These are phyloP conservation scores for Venustaconcha ellipsiformis DNA, from an alignment of 1,140 invertebrate species.

Conservation along the genomic window DNA sequence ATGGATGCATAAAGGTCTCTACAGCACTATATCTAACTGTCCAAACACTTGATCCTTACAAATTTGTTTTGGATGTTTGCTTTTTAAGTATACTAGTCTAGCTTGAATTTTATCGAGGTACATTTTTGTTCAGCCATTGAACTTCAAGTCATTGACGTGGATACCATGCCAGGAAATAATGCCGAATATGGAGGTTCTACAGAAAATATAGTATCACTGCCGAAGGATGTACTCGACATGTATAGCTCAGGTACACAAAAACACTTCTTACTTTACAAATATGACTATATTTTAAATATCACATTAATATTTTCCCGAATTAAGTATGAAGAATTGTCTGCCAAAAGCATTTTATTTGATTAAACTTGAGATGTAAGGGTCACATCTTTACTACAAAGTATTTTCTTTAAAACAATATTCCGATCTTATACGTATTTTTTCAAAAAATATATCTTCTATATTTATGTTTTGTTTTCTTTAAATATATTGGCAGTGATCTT, in stretches of 20 bases:
- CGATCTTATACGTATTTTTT: no score
- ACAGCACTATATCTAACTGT: no score
- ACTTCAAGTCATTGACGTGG: constrained; percentile 38
- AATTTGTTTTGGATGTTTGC: neutral
- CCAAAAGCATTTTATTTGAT: no score
- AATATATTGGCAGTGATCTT: no score
- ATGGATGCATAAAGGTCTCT: neutral
- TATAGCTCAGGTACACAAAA: constrained; percentile 36
- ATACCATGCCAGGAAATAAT: neutral
- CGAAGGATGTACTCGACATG: constrained; percentile 34
- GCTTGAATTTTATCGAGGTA: neutral
- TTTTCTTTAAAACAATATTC: no score
- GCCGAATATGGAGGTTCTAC: constrained; percentile 1
- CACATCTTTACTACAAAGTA: no score
- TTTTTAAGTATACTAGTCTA: neutral
- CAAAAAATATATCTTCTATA: no score
- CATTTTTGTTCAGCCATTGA: constrained; percentile 35
- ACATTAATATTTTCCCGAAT: neutral
- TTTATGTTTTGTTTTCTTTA: no score
- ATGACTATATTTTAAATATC: neutral
- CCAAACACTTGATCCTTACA: neutral
- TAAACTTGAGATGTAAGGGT: no score
- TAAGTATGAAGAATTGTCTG: no score
- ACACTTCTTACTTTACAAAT: neutral
- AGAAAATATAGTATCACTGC: constrained; percentile 40